These are phyloP conservation scores for Podargus strigoides DNA, from an alignment of 2,797 vertebrate genomes.

Conservation along the genomic window DNA sequence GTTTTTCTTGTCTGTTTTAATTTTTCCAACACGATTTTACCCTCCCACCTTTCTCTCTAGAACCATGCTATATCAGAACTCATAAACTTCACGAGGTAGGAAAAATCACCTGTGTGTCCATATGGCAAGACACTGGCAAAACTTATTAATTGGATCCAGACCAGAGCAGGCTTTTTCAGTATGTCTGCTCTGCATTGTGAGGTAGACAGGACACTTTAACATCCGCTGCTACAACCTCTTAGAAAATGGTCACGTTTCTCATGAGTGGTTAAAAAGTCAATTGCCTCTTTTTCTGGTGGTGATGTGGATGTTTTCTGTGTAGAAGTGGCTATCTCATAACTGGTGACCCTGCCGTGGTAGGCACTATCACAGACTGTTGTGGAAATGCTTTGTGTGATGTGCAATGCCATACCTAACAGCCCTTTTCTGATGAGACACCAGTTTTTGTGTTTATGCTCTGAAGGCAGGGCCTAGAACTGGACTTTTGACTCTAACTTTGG, in stretches of 20 bases:
- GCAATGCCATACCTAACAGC: neutral
- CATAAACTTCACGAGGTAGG: neutral
- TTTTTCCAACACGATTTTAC: neutral
- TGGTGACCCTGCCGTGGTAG: neutral
- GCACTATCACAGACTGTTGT: neutral
- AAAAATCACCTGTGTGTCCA: neutral
- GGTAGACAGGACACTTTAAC: neutral
- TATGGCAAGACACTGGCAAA: neutral
- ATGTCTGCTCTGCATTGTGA: neutral
- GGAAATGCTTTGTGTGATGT: neutral
- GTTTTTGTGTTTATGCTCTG: fast-evolving
- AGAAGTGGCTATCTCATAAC: neutral
- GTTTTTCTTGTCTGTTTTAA: neutral
- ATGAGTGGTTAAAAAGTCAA: neutral
- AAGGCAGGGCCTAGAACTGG: neutral
- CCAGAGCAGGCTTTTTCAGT: neutral
- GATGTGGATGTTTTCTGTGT: neutral
- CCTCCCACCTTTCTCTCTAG: neutral
- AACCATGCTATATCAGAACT: neutral
- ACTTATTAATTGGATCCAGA: neutral
- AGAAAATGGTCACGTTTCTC: neutral
- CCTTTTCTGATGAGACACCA: neutral
- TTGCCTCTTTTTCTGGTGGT: neutral
- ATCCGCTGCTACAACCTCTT: neutral
- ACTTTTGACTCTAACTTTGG: neutral